Conservation (phyloP, 2,797 vertebrate genomes). For the Peromyscus eremicus region DNA sequence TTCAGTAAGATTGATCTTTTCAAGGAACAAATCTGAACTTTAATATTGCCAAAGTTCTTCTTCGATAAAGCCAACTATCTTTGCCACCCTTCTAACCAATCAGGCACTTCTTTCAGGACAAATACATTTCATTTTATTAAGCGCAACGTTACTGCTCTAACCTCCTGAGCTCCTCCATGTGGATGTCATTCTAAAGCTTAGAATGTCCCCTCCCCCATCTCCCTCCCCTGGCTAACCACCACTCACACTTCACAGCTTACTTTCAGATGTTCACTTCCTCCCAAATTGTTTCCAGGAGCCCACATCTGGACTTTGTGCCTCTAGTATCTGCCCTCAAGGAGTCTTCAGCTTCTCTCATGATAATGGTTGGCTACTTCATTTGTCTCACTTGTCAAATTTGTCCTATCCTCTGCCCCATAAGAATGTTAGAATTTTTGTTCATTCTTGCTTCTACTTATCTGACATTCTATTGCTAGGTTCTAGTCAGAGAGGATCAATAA, state of each 20-base stretch:
- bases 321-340: neutral
- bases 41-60: neutral
- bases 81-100: neutral
- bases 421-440: neutral
- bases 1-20: neutral
- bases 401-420: neutral
- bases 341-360: neutral
- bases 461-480: constrained; percentile 1
- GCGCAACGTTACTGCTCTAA: neutral
- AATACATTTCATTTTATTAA: neutral
- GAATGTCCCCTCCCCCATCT: neutral
- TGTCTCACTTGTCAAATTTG: neutral
- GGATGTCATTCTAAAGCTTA: neutral
- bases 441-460: neutral
- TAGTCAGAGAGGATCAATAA: neutral
- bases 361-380: neutral
- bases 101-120: neutral
- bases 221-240: neutral
- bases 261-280: neutral
- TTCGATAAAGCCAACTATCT: neutral
- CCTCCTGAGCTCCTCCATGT: neutral
- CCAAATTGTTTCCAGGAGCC: neutral
- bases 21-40: neutral
- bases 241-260: neutral
- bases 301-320: neutral